phyloP scores from a whole-genome alignment of 2,888 invertebrate genomes.

The Meghimatium bilineatum region DNA sequence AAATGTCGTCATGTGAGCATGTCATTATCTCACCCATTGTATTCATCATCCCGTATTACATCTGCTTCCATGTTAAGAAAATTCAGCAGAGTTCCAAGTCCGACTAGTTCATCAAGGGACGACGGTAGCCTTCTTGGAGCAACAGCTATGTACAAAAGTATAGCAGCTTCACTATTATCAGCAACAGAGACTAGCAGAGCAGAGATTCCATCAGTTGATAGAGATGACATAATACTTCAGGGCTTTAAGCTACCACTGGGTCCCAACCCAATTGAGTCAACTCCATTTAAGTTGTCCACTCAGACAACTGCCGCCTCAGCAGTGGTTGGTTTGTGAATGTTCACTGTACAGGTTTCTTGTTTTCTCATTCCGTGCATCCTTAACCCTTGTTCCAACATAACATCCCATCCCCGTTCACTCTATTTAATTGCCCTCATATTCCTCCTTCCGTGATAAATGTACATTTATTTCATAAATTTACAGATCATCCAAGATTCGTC shows the following conservation, averaged over 20 bases:
- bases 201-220: constrained; percentile 20
- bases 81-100: constrained; percentile 1
- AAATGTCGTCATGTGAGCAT: constrained; percentile 54
- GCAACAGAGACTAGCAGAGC: constrained; percentile 18
- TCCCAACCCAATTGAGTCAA: constrained; percentile 23
- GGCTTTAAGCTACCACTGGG: constrained; percentile 36
- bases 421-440: neutral
- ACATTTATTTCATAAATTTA: neutral
- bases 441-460: neutral
- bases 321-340: constrained; percentile 36
- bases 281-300: constrained; percentile 32
- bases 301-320: constrained; percentile 35
- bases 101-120: neutral
- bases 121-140: constrained; percentile 2
- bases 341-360: neutral
- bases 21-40: neutral
- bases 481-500: neutral
- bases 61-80: neutral
- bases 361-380: constrained; percentile 16
- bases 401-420: neutral
- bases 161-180: constrained; percentile 47
- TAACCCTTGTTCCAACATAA: neutral
- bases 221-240: constrained; percentile 31
- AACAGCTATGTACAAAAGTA: constrained; percentile 43
- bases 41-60: neutral